Conservation (phyloP, 2,888 invertebrate genomes). For the Dasysyrphus tricinctus region DNA sequence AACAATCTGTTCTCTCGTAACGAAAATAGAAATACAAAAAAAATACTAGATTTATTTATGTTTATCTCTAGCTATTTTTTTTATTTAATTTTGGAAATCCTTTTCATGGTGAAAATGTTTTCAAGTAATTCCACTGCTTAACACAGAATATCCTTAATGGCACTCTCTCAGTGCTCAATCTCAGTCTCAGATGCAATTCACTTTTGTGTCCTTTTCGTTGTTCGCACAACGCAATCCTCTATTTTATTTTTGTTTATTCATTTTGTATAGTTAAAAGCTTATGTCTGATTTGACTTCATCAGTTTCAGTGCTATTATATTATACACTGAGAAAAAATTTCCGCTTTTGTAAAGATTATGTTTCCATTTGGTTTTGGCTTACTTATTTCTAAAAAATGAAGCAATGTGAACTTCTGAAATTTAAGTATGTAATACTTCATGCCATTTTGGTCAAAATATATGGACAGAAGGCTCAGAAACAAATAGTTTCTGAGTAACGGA, state of each 20-base stretch:
- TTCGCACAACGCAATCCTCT: slow-evolving; percentile 26
- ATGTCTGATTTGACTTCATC: slow-evolving; percentile 17
- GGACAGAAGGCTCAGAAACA: no score
- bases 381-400: no score
- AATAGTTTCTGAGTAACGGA: no score
- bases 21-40: slow-evolving; percentile 1
- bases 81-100: slow-evolving; percentile 4
- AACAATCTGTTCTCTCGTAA: slow-evolving; percentile 10
- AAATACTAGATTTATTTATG: neutral
- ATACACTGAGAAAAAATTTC: neutral
- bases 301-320: neutral
- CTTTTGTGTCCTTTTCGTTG: slow-evolving; percentile 60
- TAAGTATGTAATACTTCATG: no score
- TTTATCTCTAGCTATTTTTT: neutral
- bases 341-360: neutral
- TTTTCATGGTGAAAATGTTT: slow-evolving; percentile 46
- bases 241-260: slow-evolving; percentile 36
- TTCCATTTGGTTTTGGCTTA: no score
- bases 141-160: slow-evolving; percentile 65
- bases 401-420: no score
- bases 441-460: no score
- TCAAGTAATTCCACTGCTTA: slow-evolving; percentile 50
- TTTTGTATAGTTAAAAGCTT: slow-evolving; percentile 17
- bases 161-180: neutral
- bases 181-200: slow-evolving; percentile 44